Conservation (phyloP, 2,797 vertebrate species). For the Phrynocephalus guinanensis region DNA sequence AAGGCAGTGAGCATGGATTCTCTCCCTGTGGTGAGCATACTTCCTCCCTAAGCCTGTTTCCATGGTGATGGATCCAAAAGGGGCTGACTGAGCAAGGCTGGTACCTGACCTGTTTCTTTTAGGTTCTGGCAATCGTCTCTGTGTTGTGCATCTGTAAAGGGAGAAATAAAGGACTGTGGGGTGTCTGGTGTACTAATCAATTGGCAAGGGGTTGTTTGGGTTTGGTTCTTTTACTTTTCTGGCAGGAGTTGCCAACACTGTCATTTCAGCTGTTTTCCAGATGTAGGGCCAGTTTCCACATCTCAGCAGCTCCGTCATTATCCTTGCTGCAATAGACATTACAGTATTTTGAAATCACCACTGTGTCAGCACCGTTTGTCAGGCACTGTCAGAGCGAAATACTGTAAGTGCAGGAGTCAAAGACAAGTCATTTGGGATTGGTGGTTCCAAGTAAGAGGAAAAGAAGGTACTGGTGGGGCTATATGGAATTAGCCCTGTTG, state of each 20-base stretch:
- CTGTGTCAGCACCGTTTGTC: conserved; percentile 37
- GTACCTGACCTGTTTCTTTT: conserved; percentile 27
- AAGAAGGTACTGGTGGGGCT: not conserved
- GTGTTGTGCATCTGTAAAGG: conserved; percentile 11
- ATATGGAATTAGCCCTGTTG: not conserved
- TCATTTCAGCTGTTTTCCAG: not conserved
- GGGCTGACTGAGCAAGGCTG: conserved; percentile 1
- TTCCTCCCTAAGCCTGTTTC: conserved; percentile 59
- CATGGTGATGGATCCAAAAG: conserved; percentile 61
- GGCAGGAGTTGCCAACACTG: too few relatives aligned
- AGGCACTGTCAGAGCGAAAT: conserved; percentile 36
- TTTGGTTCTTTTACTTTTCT: not conserved
- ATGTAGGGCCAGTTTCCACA: fast-evolving
- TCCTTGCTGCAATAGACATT: conserved; percentile 32
- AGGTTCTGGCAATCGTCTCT: conserved; percentile 28
- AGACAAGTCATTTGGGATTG: not conserved
- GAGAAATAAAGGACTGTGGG: not conserved
- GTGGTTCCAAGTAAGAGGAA: not conserved
- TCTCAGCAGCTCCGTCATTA: not conserved
- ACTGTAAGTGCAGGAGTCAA: conserved; percentile 18
- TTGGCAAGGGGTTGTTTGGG: not conserved
- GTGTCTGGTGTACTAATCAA: fast-evolving
- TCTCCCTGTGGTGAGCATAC: not conserved
- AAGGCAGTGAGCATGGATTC: conserved; percentile 57
- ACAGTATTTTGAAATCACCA: conserved; percentile 20